Evolutionary conservation across 2,113 vertebrate genomes (phyloP).

Genomic region (Ammodytes marinus): DNA sequence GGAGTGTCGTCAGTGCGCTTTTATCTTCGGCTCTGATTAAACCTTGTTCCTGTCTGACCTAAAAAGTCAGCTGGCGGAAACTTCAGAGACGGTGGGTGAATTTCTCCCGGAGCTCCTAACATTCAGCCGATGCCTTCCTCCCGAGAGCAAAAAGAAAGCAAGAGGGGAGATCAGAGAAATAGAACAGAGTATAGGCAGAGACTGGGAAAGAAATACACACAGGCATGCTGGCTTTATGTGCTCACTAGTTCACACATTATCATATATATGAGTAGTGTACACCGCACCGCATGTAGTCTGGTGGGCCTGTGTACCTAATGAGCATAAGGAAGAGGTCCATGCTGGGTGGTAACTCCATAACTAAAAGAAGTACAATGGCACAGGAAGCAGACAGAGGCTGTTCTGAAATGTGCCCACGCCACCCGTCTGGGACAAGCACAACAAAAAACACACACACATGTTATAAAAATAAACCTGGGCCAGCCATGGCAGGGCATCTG

Average conservation of each 20-base stretch:
- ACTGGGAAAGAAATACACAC: constrained; percentile 5
- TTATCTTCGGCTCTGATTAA: constrained; percentile 80
- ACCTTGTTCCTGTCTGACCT: constrained; percentile 78
- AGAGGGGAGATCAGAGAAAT: constrained; percentile 56
- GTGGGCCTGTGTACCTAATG: constrained; percentile 30
- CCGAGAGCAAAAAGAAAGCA: constrained; percentile 47
- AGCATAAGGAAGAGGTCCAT: constrained; percentile 51
- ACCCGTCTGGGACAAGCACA: constrained; percentile 75
- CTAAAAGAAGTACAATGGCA: constrained; percentile 58
- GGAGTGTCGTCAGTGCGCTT: constrained; percentile 69
- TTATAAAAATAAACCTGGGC: constrained; percentile 74
- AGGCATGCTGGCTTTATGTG: constrained; percentile 31
- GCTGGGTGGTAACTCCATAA: constrained; percentile 51
- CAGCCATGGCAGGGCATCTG: constrained; percentile 45
- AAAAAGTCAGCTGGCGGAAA: constrained; percentile 81
- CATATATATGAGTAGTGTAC: constrained; percentile 36
- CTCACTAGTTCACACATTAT: constrained; percentile 34
- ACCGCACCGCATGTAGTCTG: constrained; percentile 26
- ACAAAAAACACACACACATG: constrained; percentile 65
- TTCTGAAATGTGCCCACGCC: constrained; percentile 70
- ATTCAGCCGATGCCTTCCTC: constrained; percentile 52
- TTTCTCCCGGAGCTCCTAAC: constrained; percentile 61
- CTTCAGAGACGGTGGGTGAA: constrained; percentile 73
- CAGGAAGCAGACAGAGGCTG: constrained; percentile 75
- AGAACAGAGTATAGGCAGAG: constrained; percentile 52